Conservation (phyloP, 2,888 invertebrate genomes). For the Aromia moschata region DNA sequence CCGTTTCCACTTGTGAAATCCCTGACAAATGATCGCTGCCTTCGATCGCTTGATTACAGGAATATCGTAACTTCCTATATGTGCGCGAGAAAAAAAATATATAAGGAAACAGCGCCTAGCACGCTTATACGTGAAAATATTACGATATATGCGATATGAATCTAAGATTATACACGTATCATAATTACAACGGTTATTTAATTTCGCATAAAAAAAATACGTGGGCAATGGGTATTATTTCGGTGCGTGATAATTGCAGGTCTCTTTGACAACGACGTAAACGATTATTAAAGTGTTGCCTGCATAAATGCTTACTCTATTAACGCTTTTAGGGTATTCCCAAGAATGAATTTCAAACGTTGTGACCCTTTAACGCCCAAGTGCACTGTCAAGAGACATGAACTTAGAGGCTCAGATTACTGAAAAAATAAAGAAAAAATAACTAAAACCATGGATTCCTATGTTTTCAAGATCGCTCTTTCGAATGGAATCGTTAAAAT, state of each 20-base stretch:
- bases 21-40: slow-evolving; percentile 46
- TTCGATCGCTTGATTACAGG: slow-evolving; percentile 38
- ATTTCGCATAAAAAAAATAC: slow-evolving; percentile 12
- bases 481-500: too few species aligned
- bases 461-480: too few species aligned
- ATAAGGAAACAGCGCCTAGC: slow-evolving; percentile 21
- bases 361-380: too few species aligned
- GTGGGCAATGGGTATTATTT: slow-evolving; percentile 10
- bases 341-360: too few species aligned
- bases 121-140: slow-evolving; percentile 14
- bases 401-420: too few species aligned
- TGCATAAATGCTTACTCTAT: too few species aligned
- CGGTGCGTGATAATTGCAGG: slow-evolving; percentile 13
- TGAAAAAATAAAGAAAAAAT: too few species aligned
- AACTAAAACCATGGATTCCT: too few species aligned
- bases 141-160: slow-evolving; percentile 20
- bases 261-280: slow-evolving; percentile 18
- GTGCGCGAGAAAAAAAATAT: slow-evolving; percentile 31
- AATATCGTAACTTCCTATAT: slow-evolving; percentile 40
- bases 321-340: too few species aligned
- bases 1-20: slow-evolving; percentile 41
- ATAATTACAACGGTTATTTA: slow-evolving; percentile 23
- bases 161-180: slow-evolving; percentile 23
- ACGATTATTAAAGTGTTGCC: too few species aligned
- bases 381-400: too few species aligned